phyloP scores from a whole-genome alignment of 1,140 invertebrate genomes.

The Diachasma alloeum region DNA sequence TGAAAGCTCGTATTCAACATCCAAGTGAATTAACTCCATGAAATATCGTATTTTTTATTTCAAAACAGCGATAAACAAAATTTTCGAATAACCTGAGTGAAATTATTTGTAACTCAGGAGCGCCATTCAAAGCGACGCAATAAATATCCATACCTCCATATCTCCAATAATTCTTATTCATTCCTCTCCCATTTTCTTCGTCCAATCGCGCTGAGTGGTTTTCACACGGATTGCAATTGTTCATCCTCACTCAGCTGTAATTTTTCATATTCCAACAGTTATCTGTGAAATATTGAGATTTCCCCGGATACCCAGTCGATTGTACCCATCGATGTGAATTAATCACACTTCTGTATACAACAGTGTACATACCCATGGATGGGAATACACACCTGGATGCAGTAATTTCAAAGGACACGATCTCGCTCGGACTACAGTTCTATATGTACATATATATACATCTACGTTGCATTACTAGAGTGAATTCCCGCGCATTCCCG shows the following conservation, averaged over 20 bases:
- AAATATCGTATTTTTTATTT: no score
- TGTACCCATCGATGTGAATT: neutral
- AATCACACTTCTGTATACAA: constrained; percentile 1
- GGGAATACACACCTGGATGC: neutral
- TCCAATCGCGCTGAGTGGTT: neutral
- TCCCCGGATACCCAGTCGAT: neutral
- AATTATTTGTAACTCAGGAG: no score
- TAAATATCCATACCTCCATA: no score
- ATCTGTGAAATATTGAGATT: neutral
- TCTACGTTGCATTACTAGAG: constrained; percentile 1
- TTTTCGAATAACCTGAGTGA: no score
- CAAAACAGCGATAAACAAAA: no score
- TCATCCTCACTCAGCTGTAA: neutral
- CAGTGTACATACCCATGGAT: neutral
- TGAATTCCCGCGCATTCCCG: neutral
- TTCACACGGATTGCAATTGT: neutral
- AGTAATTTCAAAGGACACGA: constrained; percentile 8
- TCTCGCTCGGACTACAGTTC: neutral
- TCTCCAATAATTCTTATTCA: neutral
- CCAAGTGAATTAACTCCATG: no score
- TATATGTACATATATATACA: neutral
- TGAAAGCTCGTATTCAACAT: no score
- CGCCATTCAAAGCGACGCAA: no score
- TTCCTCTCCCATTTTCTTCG: neutral
- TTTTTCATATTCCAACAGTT: neutral